Percentiles rank a stretch among this genome's conserved stretches.
Evolutionary conservation across 2,113 vertebrate genomes (phyloP).

Genomic region (Verasper variegatus): DNA sequence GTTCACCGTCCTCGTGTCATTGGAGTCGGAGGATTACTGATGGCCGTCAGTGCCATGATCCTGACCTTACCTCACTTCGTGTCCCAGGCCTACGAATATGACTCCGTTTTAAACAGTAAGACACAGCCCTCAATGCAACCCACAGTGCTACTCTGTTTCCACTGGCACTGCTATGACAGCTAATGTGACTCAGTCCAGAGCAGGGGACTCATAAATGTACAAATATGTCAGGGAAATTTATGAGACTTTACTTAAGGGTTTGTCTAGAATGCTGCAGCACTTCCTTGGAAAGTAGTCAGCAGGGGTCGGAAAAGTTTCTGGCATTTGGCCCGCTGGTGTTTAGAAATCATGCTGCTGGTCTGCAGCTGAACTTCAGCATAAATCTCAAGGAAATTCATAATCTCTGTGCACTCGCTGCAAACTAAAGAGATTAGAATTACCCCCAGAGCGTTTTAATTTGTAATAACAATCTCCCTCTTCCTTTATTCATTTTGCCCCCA

Average conservation of each 20-base stretch:
- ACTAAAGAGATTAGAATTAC: constrained; percentile 46
- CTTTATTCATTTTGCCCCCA: constrained; percentile 9
- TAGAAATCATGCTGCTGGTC: constrained; percentile 13
- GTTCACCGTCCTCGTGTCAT: constrained; percentile 92
- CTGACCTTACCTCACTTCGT: constrained; percentile 96
- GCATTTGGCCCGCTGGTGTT: constrained; percentile 11
- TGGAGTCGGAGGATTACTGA: constrained; percentile 88
- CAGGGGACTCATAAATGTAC: constrained; percentile 15
- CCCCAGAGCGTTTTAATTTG: constrained; percentile 43
- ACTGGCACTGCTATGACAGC: constrained; percentile 10
- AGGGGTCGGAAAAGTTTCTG: constrained; percentile 19
- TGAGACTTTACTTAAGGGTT: constrained; percentile 8
- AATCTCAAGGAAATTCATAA: constrained; percentile 53
- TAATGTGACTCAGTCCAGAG: constrained; percentile 38
- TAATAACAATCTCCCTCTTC: constrained; percentile 28
- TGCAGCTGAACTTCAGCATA: constrained; percentile 38
- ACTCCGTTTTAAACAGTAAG: constrained; percentile 79
- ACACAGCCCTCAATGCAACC: neutral
- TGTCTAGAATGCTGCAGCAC: neutral
- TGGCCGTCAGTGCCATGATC: constrained; percentile 89
- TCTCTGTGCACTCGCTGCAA: constrained; percentile 29
- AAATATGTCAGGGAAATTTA: constrained; percentile 49
- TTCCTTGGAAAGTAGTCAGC: constrained; percentile 20
- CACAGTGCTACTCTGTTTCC: constrained; percentile 3
- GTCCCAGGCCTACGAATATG: constrained; percentile 86